A percentile compares a stretch with the other conserved stretches of the same genome.
Conservation (phyloP, 2,797 vertebrate genomes). For the Antrozous pallidus region DNA sequence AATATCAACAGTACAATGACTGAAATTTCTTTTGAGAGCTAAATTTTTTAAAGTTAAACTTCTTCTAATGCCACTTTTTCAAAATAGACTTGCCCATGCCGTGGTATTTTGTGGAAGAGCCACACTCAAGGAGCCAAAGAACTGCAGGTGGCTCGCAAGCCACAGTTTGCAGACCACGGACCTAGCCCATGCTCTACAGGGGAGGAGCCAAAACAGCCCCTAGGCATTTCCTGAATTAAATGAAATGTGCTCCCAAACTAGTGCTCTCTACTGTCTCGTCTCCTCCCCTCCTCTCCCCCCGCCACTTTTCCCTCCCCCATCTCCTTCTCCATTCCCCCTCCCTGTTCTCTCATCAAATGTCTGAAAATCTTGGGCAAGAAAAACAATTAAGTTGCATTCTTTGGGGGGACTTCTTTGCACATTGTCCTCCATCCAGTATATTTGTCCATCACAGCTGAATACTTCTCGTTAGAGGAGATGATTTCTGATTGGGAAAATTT, state of each 20-base stretch:
- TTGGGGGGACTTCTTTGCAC: background rate
- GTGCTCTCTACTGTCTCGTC: background rate
- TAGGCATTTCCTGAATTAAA: background rate
- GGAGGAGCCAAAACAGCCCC: background rate
- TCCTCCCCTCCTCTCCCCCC: background rate
- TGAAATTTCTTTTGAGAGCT: too few species aligned
- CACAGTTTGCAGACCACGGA: too few species aligned
- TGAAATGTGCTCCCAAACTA: background rate
- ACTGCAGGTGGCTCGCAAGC: too few species aligned
- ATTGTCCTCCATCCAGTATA: background rate
- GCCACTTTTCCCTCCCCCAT: accelerated
- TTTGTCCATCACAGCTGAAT: background rate
- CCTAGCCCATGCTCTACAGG: background rate
- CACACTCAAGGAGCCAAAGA: too few species aligned
- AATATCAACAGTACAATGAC: too few species aligned
- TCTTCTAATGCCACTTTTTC: too few species aligned
- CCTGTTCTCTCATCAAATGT: background rate
- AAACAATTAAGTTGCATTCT: background rate
- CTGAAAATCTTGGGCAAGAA: background rate
- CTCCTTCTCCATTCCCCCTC: background rate
- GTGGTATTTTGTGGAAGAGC: too few species aligned
- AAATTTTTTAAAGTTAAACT: too few species aligned
- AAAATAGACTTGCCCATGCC: too few species aligned
- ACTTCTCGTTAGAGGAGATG: background rate
- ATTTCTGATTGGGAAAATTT: background rate